Percentiles rank a stretch among this genome's conserved stretches.
These are phyloP conservation scores for Agrotis exclamationis DNA, from an alignment of 2,888 invertebrate genomes.

Conservation along the genomic window DNA sequence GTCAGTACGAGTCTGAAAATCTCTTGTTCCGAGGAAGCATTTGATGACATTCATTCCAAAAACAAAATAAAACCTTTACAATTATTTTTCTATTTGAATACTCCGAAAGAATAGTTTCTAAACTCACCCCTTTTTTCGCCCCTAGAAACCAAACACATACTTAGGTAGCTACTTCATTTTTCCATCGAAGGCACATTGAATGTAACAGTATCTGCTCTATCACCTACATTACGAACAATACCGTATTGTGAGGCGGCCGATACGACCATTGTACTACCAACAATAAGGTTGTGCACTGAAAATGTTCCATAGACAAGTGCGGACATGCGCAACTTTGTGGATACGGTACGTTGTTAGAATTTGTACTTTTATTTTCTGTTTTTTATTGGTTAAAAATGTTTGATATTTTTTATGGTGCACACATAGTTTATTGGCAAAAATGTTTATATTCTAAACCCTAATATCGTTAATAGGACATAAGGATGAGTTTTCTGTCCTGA, in stretches of 20 bases:
- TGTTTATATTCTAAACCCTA: too few species aligned
- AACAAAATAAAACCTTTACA: too few species aligned
- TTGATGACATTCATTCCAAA: too few species aligned
- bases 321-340: slow-evolving; percentile 49
- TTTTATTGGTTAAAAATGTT: background rate
- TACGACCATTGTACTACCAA: slow-evolving; percentile 59
- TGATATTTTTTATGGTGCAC: background rate
- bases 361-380: slow-evolving; percentile 15
- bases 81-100: too few species aligned
- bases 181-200: slow-evolving; percentile 51
- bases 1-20: too few species aligned
- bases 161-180: slow-evolving; percentile 43
- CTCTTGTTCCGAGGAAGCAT: too few species aligned
- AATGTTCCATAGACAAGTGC: slow-evolving; percentile 54
- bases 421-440: background rate
- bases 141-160: slow-evolving; percentile 24
- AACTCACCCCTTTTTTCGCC: background rate
- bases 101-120: too few species aligned
- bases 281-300: slow-evolving; percentile 67
- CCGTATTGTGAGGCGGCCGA: slow-evolving; percentile 59
- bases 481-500: too few species aligned
- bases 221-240: slow-evolving; percentile 62
- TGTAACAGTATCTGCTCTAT: slow-evolving; percentile 56
- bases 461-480: too few species aligned
- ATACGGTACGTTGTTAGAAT: slow-evolving; percentile 35